Percentiles rank a stretch among this genome's conserved stretches.
Conservation (phyloP, 2,113 vertebrate species). For the Tringa solitaria region DNA sequence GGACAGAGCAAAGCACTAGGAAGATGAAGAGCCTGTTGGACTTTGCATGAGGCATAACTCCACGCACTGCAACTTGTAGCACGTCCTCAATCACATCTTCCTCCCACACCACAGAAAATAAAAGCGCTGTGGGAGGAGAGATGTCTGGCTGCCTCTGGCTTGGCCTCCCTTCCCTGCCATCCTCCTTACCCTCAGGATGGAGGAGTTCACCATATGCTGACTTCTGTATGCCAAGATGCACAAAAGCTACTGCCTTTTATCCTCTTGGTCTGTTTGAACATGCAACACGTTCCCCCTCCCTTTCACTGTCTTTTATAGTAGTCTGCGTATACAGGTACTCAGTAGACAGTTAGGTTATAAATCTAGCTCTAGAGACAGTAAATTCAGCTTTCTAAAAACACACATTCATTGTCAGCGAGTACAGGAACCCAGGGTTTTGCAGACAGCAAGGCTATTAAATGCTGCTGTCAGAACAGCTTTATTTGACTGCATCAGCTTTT, state of each 20-base stretch:
- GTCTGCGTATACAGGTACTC: not conserved
- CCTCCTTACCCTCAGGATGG: not conserved
- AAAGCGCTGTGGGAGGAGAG: not conserved
- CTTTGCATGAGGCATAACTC: not conserved
- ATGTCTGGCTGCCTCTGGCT: not conserved
- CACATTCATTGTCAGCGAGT: conserved; percentile 23
- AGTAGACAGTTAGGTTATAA: conserved; percentile 25
- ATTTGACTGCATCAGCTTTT: conserved; percentile 50
- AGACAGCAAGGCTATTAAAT: conserved; percentile 62
- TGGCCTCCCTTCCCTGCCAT: not conserved
- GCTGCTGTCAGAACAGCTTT: conserved; percentile 65
- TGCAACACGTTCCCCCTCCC: not conserved
- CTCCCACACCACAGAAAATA: not conserved
- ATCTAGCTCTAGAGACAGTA: conserved; percentile 38
- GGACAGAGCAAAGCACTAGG: not conserved
- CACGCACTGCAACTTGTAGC: not conserved
- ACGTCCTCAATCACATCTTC: not conserved
- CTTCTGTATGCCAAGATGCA: not conserved
- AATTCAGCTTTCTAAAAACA: conserved; percentile 53
- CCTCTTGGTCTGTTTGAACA: not conserved
- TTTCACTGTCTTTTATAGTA: not conserved
- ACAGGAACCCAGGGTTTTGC: not conserved
- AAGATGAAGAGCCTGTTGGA: not conserved
- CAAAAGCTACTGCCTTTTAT: not conserved
- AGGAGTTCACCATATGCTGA: not conserved